These are phyloP conservation scores for Melospiza melodia DNA, from an alignment of 2,113 vertebrate genomes.

Conservation along the genomic window DNA sequence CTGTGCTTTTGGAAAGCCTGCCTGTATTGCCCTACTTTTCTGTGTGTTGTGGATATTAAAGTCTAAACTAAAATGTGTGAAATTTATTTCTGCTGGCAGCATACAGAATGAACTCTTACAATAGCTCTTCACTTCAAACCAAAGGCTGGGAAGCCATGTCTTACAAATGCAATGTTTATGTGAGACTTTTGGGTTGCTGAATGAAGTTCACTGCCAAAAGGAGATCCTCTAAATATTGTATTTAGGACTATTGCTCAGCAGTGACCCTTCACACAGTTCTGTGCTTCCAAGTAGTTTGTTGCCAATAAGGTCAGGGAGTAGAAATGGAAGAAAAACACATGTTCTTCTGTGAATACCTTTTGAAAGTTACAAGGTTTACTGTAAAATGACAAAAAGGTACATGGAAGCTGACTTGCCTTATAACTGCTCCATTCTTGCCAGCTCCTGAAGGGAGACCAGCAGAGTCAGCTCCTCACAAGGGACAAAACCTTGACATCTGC, in stretches of 20 bases:
- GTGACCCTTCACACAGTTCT: neutral
- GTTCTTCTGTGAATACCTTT: neutral
- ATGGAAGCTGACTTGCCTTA: neutral
- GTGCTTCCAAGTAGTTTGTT: neutral
- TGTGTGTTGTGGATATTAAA: neutral
- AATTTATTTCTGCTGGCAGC: slow-evolving; percentile 8
- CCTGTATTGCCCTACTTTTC: neutral
- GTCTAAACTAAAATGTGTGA: neutral
- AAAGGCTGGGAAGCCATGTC: neutral
- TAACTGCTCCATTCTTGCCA: neutral
- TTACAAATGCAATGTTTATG: neutral
- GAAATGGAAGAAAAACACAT: neutral
- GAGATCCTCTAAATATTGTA: neutral
- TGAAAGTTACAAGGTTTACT: neutral
- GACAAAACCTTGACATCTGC: neutral
- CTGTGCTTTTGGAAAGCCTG: neutral
- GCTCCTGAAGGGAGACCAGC: neutral
- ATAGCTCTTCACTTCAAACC: neutral
- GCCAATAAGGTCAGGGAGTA: neutral
- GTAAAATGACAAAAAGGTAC: neutral
- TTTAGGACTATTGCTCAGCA: neutral
- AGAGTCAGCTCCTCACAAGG: neutral
- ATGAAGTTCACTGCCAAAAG: neutral
- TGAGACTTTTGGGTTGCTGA: neutral
- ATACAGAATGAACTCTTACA: neutral